Evolutionary conservation across 2,888 invertebrate species (phyloP), one percentile per base, ranked within the genome.

Genomic region (Seira sanloemensis): DNA sequence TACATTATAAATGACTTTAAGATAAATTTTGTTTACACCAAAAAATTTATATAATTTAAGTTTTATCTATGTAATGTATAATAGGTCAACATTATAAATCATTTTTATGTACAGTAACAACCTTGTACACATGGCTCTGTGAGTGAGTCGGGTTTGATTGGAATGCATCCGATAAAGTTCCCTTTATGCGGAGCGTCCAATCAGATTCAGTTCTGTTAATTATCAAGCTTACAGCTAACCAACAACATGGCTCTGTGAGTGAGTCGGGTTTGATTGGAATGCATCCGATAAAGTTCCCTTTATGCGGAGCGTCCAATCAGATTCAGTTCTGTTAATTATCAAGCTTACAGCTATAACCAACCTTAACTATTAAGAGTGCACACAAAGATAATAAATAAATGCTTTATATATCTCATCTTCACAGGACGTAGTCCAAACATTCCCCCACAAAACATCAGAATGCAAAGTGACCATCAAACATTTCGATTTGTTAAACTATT

Each of bases 61-160:
- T n/a, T n/a, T n/a, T n/a, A n/a, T n/a, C n/a, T n/a, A n/a, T n/a
- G n/a, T n/a, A n/a, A n/a, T n/a, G n/a, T n/a, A n/a, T n/a, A n/a
- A n/a, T n/a, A n/a, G n/a, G n/a, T n/a, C n/a, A n/a, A 37, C 12
- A 37, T 37, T 37, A 37, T 37, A 37, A 73, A 12, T 77, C 12
- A 5, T 12, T 25, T 72, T 50, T 84, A 84, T 84, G 69, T 84
- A 84, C 84, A 84, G 68, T 78, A 84, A 69, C 84, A 84, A 84
- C 84, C 84, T 84, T 84, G 84, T 84, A 84, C 84, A 84, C 84
- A 84, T 84, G 84, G 84, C 84, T 84, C 84, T 84, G 83, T 84
- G 84, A 78, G 84, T 84, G 84, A 84, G 84, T 84, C 84, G 69
- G 76, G 73, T 84, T 72, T 50, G 54, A 54, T 26, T 77, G 62